phyloP scores from a whole-genome alignment of 2,113 vertebrate species.

The Pelecanus crispus region DNA sequence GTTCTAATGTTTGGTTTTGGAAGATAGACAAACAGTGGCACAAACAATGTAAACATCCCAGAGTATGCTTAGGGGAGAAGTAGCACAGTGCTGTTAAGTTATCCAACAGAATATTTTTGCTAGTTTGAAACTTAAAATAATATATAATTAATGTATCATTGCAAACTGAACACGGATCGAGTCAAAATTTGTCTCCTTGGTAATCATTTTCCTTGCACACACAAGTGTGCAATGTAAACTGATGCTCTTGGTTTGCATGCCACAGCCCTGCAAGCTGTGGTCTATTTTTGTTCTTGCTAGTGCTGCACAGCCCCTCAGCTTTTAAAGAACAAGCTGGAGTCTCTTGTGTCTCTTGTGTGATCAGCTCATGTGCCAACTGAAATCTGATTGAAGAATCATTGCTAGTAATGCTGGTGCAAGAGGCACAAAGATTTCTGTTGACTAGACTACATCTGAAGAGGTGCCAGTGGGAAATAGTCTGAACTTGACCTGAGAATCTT shows the following conservation, averaged over 20 bases:
- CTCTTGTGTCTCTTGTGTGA: not conserved
- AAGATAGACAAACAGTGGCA: not conserved
- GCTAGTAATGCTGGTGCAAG: not conserved
- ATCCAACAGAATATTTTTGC: not conserved
- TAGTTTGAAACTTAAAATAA: not conserved
- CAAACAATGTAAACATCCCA: not conserved
- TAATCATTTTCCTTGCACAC: not conserved
- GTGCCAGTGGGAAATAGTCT: not conserved
- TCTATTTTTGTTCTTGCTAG: not conserved
- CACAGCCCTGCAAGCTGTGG: not conserved
- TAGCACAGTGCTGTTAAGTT: not conserved
- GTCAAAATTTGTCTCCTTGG: not conserved
- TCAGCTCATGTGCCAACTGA: not conserved
- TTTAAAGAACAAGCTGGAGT: not conserved
- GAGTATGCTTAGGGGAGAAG: not conserved
- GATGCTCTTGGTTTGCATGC: not conserved
- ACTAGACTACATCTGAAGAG: not conserved
- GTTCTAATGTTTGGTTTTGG: not conserved
- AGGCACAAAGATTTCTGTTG: not conserved
- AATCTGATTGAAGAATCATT: not conserved
- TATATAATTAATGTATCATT: not conserved
- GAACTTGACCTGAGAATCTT: not conserved
- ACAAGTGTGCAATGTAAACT: accelerated
- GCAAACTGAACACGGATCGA: not conserved
- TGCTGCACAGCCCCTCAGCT: not conserved